Evolutionary conservation across 2,113 vertebrate genomes (phyloP).

Genomic region (Tachuris rubrigastra): DNA sequence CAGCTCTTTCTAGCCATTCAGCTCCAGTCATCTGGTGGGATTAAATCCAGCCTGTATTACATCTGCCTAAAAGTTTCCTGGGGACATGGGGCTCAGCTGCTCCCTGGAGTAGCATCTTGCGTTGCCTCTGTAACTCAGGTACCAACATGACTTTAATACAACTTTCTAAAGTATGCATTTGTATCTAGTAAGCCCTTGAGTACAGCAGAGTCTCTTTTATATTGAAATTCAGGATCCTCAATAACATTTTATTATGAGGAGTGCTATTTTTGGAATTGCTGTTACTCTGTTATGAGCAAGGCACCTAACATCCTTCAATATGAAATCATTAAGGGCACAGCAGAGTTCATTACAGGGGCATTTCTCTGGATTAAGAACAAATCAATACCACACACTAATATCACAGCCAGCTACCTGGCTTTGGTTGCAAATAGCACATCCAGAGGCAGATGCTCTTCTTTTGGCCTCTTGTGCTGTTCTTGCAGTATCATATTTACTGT

Average conservation of each 20-base stretch:
- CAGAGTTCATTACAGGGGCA: conserved; percentile 71
- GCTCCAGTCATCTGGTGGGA: not conserved
- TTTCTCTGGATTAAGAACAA: conserved; percentile 68
- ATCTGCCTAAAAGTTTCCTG: conserved; percentile 17
- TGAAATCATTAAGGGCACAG: conserved; percentile 62
- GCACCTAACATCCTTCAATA: conserved; percentile 47
- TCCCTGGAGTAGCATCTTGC: not conserved
- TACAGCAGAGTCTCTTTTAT: conserved; percentile 65
- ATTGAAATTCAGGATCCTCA: conserved; percentile 67
- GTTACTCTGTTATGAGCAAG: conserved; percentile 57
- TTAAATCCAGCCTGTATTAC: not conserved
- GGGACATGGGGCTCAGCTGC: not conserved
- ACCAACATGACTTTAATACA: conserved; percentile 38
- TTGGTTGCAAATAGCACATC: conserved; percentile 32
- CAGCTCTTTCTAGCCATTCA: not conserved
- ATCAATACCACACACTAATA: conserved; percentile 67
- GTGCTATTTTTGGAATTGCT: conserved; percentile 65
- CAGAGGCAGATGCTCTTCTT: conserved; percentile 16
- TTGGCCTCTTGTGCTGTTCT: conserved; percentile 42
- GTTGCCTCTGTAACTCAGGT: not conserved
- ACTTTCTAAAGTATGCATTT: conserved; percentile 56
- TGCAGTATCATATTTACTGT: conserved; percentile 55
- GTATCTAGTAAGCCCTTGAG: conserved; percentile 68
- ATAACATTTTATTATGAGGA: conserved; percentile 69
- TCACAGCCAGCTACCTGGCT: conserved; percentile 27